Evolutionary conservation across 2,113 vertebrate genomes (phyloP), one percentile per base, ranked within the genome.

Genomic region (Callipepla californica): DNA sequence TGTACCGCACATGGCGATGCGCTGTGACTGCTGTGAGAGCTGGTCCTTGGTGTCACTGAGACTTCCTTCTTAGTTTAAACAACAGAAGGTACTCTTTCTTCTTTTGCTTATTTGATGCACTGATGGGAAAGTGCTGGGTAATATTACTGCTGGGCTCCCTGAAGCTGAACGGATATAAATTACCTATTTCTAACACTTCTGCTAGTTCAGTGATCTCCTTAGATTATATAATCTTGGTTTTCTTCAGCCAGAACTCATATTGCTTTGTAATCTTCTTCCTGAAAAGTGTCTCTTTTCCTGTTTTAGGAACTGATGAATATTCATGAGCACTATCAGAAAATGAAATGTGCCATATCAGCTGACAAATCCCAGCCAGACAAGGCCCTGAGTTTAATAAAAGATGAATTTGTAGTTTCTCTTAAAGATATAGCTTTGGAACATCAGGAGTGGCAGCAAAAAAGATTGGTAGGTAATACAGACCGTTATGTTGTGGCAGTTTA

Each of bases 271-370:
- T 44, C 0, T 44, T 3, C 20, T 22, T 22, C 4, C 40, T 58
- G 36, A 68, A 68, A 44, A 77, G 1, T 61, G 16, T 40, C 1
- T 58, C 44, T 12, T 68, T 58, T 53, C 55, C 74, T 15, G 40
- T 94, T 96, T 84, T 68, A 99, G 99, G 99, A 99, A 93, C 79
- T 99, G 77, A 94, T 98, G 82, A 99, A 99, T 87, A 91, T 99
- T 91, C 98, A 99, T 2, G 94, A 98, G 3, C 98, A 98, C 94
- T 99, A 99, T 73, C 97, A 98, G 75, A 98, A 97, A 89, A 97
- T 99, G 97, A 99, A 99, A 92, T 95, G 96, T 16, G 81, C 95
- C 9, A 96, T 98, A 75, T 98, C 95, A 23, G 66, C 91, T 30
- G 82, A 96, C 28, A 90, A 97, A 17, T 97, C 96, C 23, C 93